Percentiles rank a stretch among this genome's conserved stretches.
Conservation (phyloP, 1,140 invertebrate genomes). For the Popillia japonica region DNA sequence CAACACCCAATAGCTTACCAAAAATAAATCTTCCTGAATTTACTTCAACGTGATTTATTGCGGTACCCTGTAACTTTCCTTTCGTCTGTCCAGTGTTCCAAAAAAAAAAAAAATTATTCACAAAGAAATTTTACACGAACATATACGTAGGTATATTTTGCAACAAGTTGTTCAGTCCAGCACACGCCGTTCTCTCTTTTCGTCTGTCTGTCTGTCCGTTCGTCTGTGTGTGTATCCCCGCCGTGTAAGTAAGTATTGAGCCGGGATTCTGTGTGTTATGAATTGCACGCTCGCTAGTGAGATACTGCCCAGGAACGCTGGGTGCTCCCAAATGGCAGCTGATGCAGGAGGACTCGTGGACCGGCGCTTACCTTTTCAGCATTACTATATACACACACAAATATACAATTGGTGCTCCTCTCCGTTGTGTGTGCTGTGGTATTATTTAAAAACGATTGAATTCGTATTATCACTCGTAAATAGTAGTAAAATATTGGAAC, state of each 20-base stretch:
- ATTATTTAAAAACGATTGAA: neutral
- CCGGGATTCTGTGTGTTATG: neutral
- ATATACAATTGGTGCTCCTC: neutral
- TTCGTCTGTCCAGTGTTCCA: too few species aligned
- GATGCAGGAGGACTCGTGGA: neutral
- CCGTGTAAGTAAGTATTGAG: too few species aligned
- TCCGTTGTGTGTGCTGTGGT: neutral
- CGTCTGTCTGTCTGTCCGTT: neutral
- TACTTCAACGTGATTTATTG: too few species aligned
- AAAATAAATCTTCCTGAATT: too few species aligned
- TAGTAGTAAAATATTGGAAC: too few species aligned
- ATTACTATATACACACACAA: neutral
- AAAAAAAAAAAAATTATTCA: too few species aligned
- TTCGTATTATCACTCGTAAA: too few species aligned
- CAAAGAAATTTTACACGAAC: neutral
- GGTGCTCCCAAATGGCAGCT: slow-evolving; percentile 12
- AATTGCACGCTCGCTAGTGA: neutral
- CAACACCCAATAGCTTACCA: too few species aligned
- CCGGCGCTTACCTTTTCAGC: neutral
- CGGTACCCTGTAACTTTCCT: too few species aligned
- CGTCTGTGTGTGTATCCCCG: neutral
- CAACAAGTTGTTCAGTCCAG: neutral
- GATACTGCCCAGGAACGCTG: slow-evolving; percentile 7
- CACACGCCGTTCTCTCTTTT: neutral
- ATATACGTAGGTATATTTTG: neutral